Evolutionary conservation across 2,113 vertebrate genomes (phyloP), one percentile per base, ranked within the genome.

Genomic region (Petromus typicus): DNA sequence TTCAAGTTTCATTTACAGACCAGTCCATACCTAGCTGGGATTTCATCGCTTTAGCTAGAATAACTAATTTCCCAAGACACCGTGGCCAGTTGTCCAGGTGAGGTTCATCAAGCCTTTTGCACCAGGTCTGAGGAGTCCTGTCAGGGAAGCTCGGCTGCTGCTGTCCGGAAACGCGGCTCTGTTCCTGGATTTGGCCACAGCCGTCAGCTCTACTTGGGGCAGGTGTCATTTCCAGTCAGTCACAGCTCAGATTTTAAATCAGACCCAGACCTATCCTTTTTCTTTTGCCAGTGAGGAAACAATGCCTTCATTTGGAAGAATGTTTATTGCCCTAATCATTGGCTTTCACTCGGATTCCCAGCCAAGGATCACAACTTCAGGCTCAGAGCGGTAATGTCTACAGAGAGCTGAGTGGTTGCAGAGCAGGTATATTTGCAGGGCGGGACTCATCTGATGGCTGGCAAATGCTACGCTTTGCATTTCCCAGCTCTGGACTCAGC

Each of bases 281-380:
- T 96, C 92, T 96, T 95, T 94, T 86, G 82, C 91, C 96, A 95
- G 93, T 48, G 59, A 96, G 97, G 97, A 98, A 93, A 18, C 64
- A 91, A 98, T 98, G 97, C 97, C 97, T 96, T 97, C 87, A 97
- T 97, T 96, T 98, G 91, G 96, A 97, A 30, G 98, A 97, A 85
- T 96, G 96, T 89, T 95, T 89, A 66, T 37, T 82, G 48, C 14
- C 91, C 85, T 93, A 10, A 95, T 30, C 98, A 34, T 95, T 76
- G 76, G 73, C 88, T 87, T 91, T 93, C 69, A 91, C 89, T n/a
- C 71, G 32, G 43, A 57, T 78, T 57, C 95, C 93, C 89, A 92
- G 91, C 75, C 71, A 83, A 94, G 63, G 56, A 96, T 96, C 61
- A 97, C 86, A 97, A 95, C 85, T 89, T 96, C 78, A 51, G 51